These are phyloP conservation scores for Lophotis ruficrista DNA, from an alignment of 2,113 vertebrate species.

Conservation along the genomic window DNA sequence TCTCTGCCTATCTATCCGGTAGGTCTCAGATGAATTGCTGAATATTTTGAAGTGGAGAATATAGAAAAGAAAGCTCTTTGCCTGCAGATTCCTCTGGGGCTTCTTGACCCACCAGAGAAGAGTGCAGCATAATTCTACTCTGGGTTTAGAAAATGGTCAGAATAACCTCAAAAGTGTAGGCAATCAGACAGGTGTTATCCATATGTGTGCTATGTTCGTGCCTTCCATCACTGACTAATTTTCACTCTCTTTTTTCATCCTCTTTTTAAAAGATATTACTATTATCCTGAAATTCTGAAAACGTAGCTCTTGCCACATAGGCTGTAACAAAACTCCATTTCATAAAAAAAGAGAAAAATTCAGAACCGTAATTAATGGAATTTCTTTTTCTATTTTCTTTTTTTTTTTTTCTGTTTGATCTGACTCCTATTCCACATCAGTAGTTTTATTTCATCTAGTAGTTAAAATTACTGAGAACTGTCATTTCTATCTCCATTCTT, in stretches of 20 bases:
- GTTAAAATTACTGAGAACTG: background rate
- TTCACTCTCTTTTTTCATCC: background rate
- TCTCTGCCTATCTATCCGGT: background rate
- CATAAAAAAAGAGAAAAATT: background rate
- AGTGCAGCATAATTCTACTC: background rate
- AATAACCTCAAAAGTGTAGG: background rate
- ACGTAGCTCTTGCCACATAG: background rate
- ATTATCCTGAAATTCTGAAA: background rate
- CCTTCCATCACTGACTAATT: background rate
- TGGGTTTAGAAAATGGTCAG: background rate
- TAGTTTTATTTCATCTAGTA: background rate
- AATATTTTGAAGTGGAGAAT: background rate
- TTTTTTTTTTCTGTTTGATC: background rate
- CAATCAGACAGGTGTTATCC: background rate
- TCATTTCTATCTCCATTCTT: background rate
- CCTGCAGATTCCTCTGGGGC: background rate
- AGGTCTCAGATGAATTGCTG: background rate
- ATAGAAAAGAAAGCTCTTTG: background rate
- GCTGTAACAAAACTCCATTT: background rate
- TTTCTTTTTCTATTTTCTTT: background rate
- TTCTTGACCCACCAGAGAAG: background rate
- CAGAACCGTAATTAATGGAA: background rate
- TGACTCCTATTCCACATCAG: background rate
- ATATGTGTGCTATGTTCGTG: background rate
- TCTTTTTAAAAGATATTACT: background rate